Conservation (phyloP, 2,888 invertebrate species). For the Drosophila limbata region DNA sequence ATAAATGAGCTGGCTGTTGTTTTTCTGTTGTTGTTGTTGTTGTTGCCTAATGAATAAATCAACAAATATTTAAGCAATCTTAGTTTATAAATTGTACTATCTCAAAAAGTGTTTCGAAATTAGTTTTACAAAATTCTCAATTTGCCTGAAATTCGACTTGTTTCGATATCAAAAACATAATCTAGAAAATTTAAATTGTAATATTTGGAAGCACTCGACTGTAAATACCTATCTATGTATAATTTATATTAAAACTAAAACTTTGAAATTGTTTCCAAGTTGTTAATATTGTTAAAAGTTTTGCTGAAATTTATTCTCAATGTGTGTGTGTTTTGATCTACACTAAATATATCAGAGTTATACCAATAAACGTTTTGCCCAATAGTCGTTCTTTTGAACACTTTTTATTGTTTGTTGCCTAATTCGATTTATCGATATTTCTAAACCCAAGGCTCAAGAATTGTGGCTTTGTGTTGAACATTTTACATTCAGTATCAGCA, state of each 20-base stretch:
- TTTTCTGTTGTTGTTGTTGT: conserved; percentile 12
- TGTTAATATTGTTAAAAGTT: conserved; percentile 70
- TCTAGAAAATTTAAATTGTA: background rate
- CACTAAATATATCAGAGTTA: conserved; percentile 44
- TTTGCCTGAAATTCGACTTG: background rate
- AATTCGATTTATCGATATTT: conserved; percentile 24
- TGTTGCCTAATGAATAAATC: conserved; percentile 38
- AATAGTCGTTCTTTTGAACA: conserved; percentile 59
- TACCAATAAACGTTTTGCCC: conserved; percentile 51
- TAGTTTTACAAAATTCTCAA: conserved; percentile 11
- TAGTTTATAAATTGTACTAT: conserved; percentile 33
- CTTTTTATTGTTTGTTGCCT: conserved; percentile 59
- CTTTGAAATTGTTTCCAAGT: conserved; percentile 58
- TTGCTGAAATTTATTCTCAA: conserved; percentile 49
- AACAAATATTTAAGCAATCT: conserved; percentile 36
- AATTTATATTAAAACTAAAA: conserved; percentile 41
- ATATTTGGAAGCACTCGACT: conserved; percentile 55
- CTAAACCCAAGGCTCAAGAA: conserved; percentile 3
- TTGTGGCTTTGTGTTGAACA: conserved; percentile 12
- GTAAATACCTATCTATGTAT: conserved; percentile 55
- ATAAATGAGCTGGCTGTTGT: conserved; percentile 65
- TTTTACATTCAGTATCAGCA: conserved; percentile 25
- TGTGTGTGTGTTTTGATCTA: conserved; percentile 39
- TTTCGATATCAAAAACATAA: background rate
- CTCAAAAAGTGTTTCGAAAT: conserved; percentile 59